Base-by-base conservation (phyloP, 1,140 invertebrate species). In the Pectinophora gossypiella region DNA sequence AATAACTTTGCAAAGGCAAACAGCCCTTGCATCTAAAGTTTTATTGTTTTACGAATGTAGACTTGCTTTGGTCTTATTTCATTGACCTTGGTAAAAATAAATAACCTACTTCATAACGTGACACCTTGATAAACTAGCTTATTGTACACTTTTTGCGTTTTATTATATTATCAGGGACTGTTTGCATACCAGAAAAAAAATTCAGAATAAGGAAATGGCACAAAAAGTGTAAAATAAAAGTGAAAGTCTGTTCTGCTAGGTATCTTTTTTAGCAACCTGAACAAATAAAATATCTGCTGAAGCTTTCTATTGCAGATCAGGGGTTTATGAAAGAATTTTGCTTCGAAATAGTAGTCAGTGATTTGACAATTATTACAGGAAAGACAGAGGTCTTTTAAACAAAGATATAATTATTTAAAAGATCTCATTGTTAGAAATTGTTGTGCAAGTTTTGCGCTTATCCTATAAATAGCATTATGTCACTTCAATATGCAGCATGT, bases 41-140 rank as follows among this genome's bases (percentile, higher is more conserved):
- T 71, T 72, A 48, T 59, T 64, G 48, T 59, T 59, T 56, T 27
- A 27, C 5, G 23, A 27, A 27, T 32, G 38, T 38, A 48, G 43
- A 43, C 38, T 59, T 58, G 53, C 56, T 62, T 52, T 60, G 53
- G 48, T 60, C 36, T 12, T 9, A 56, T 61, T 61, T 64, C 53
- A 57, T 49, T 70, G 62, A 53, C 73, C 69, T 79, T 72, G 71
- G 55, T 52, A 48, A 48, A 53, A 68, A 68, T 67, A 72, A 62
- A 54, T 64, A 63, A 64, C 48, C 51, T 59, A 59, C 51, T 47
- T 64, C 12, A 45, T 56, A 60, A 54, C 15, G 19, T 38, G 19
- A 50, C 27, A 32, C 27, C 9, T 16, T 40, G 36, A 40, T 40
- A 40, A 6, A 40, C 16, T 7, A 40, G 15, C 36, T 27, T 27